These are phyloP conservation scores for Plectropomus leopardus DNA, from an alignment of 2,113 vertebrate genomes.

Conservation along the genomic window DNA sequence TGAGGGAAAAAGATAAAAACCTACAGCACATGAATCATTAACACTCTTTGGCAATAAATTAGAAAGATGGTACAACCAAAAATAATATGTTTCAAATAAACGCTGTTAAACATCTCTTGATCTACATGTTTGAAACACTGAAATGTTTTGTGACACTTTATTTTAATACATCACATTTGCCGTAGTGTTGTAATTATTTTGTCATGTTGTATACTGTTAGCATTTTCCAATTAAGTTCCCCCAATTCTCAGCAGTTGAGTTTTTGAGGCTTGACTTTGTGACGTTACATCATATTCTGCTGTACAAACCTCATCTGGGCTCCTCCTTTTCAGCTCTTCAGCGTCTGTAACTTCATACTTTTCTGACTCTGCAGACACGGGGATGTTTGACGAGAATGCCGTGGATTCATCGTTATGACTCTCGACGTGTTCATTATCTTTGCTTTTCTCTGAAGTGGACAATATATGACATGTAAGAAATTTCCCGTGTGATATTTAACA, in stretches of 20 bases:
- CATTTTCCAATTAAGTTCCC: background rate
- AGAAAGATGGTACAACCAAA: background rate
- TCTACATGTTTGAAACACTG: background rate
- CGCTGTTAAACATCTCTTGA: background rate
- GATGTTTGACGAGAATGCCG: conserved; percentile 70
- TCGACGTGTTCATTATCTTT: conserved; percentile 89
- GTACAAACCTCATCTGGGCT: conserved; percentile 80
- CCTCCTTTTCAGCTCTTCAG: conserved; percentile 66
- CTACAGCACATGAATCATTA: background rate
- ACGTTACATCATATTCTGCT: background rate
- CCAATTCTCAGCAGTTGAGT: background rate
- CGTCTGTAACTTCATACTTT: conserved; percentile 76
- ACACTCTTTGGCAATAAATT: background rate
- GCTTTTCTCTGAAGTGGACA: conserved; percentile 74
- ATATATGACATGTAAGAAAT: background rate
- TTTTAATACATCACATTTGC: background rate
- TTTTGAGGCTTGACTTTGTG: background rate
- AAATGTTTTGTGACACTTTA: background rate
- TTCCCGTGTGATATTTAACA: background rate
- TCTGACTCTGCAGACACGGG: conserved; percentile 83
- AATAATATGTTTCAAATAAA: background rate
- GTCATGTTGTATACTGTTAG: background rate
- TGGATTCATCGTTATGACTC: conserved; percentile 82
- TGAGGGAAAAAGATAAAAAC: background rate
- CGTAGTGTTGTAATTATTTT: background rate